Evolutionary conservation across 1,140 invertebrate genomes (phyloP).

Genomic region (Antheraea pernyi): DNA sequence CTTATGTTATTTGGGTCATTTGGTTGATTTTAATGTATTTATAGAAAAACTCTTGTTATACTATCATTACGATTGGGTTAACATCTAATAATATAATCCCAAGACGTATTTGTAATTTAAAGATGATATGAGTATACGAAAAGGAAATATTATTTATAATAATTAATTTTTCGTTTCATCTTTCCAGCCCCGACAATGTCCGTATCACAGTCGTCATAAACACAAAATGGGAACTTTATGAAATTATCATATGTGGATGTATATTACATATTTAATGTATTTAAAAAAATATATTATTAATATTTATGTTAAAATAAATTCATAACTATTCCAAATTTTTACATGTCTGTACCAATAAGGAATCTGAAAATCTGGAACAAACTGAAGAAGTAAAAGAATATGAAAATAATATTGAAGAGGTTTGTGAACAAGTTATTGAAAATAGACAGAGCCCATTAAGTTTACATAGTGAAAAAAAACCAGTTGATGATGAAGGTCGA

Average conservation of each 20-base stretch:
- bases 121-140: not conserved
- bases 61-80: not conserved
- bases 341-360: conserved; percentile 65
- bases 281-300: not conserved
- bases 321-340: conserved; percentile 45
- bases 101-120: not conserved
- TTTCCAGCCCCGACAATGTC: conserved; percentile 64
- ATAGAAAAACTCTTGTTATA: conserved; percentile 15
- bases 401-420: conserved; percentile 13
- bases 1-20: conserved; percentile 14
- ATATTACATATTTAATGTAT: not conserved
- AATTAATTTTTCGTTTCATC: conserved; percentile 14
- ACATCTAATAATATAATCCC: not conserved
- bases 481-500: conserved; percentile 48
- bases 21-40: conserved; percentile 3
- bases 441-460: conserved; percentile 38
- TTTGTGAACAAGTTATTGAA: conserved; percentile 20
- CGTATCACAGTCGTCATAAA: conserved; percentile 44
- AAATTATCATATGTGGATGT: not conserved
- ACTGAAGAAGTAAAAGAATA: conserved; percentile 1
- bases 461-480: conserved; percentile 46
- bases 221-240: conserved; percentile 25
- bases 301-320: conserved; percentile 8
- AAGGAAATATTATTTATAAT: too few species aligned
- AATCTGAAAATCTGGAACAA: conserved; percentile 29